Conservation (phyloP, 2,888 invertebrate species). For the Lochmaea capreae region DNA sequence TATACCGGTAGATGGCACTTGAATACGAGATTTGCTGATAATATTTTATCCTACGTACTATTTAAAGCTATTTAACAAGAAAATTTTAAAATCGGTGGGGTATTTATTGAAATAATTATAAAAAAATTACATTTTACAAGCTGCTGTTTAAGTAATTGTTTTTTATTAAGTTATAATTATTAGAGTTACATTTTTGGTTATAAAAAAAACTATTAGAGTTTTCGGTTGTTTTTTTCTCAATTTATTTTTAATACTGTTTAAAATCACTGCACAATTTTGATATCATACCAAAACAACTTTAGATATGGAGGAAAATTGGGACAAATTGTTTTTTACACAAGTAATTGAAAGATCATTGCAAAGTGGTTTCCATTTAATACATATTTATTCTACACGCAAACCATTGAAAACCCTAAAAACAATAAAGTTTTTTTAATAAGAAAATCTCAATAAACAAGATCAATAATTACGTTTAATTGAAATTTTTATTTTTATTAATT, state of each 20-base stretch:
- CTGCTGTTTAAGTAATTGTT: no score
- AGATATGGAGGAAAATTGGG: background rate
- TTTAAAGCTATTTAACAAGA: background rate
- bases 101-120: background rate
- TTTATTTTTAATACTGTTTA: background rate
- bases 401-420: no score
- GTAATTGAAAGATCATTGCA: no score
- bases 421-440: no score
- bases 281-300: background rate
- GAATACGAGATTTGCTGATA: slow-evolving; percentile 29
- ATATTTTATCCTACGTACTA: slow-evolving; percentile 17
- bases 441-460: no score
- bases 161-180: no score
- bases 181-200: background rate
- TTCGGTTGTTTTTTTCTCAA: background rate
- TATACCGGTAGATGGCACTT: slow-evolving; percentile 22
- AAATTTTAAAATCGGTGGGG: background rate
- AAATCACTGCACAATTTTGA: background rate
- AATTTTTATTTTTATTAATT: no score
- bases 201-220: background rate
- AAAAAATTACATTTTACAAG: no score
- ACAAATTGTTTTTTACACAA: no score
- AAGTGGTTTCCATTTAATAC: no score
- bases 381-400: no score
- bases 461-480: no score